Evolutionary conservation across 2,113 vertebrate genomes (phyloP), one percentile per base, ranked within the genome.

Genomic region (Nibea coibor): DNA sequence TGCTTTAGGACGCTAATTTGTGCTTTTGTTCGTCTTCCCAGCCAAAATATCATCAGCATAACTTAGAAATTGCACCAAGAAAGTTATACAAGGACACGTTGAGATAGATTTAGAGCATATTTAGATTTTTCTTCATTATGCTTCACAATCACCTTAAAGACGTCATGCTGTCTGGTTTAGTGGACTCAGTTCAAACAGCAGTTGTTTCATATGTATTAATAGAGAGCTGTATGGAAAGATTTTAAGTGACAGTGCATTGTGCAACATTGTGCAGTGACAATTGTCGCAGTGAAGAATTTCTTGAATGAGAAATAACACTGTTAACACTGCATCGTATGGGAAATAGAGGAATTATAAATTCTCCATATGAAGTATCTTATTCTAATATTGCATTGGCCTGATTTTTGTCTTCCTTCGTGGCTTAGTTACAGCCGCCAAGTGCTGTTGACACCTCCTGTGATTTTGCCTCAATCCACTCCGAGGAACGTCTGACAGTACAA

Each of bases 401-500:
- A 88, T 88, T 92, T 90, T 87, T 90, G 82, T 88, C 82, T 78
- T 80, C 65, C 77, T 75, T 56, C 65, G 5, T 78, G 86, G 90
- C 89, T 93, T 86, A 91, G 84, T 89, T 80, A 57, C 67, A 86
- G 84, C 84, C 63, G 76, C 90, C 90, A 81, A 61, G 74, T 59
- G 67, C 80, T 64, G 83, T 78, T 92, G 92, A 92, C 88, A 91
- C 90, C 82, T 87, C 35, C 87, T 82, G 77, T 75, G 88, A 88
- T 93, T 92, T 87, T 71, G 84, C 88, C 87, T 89, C 82, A 81
- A 92, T 93, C 92, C 90, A 90, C 75, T 70, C n/a, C 71, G 89
- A 92, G 76, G 80, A 78, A 71, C 70, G 66, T 80, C 87, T 93
- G 92, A 92, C 92, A 92, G 90, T 45, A 74, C 56, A 43, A 53